phyloP scores from a whole-genome alignment of 2,113 vertebrate species.

The Lutjanus erythropterus region DNA sequence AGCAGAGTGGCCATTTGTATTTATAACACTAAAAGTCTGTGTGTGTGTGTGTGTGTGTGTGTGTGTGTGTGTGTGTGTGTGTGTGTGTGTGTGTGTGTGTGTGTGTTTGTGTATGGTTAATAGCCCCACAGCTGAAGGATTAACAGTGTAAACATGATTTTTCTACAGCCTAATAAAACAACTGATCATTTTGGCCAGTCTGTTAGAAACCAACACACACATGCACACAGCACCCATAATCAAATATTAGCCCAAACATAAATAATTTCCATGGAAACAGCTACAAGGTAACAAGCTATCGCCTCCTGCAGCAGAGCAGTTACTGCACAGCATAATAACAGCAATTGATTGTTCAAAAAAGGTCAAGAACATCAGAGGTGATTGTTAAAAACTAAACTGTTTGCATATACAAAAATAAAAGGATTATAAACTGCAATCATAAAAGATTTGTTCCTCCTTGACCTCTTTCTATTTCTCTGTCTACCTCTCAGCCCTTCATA shows the following conservation, averaged over 20 bases:
- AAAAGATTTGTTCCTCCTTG: background rate
- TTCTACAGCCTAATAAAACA: slow-evolving; percentile 6
- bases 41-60: slow-evolving; percentile 1
- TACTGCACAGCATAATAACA: background rate
- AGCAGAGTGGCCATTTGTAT: background rate
- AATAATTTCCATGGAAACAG: slow-evolving; percentile 28
- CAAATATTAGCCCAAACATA: slow-evolving; percentile 24
- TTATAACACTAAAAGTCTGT: background rate
- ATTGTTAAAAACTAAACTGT: slow-evolving; percentile 5
- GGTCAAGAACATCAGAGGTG: background rate
- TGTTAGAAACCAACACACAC: background rate
- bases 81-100: background rate
- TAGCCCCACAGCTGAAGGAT: slow-evolving; percentile 9
- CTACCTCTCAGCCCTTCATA: background rate
- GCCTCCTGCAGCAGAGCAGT: background rate
- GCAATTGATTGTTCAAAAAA: background rate
- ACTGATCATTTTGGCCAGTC: background rate
- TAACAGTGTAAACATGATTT: slow-evolving; percentile 28
- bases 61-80: too few relatives aligned
- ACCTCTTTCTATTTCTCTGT: background rate
- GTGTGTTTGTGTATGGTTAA: background rate
- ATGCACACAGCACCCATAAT: background rate
- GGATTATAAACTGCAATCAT: background rate
- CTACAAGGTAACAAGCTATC: slow-evolving; percentile 20
- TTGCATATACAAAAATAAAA: background rate